Percentiles rank a stretch among this genome's conserved stretches.
Evolutionary conservation across 2,113 vertebrate species (phyloP).

Genomic region (Charadrius vociferus): DNA sequence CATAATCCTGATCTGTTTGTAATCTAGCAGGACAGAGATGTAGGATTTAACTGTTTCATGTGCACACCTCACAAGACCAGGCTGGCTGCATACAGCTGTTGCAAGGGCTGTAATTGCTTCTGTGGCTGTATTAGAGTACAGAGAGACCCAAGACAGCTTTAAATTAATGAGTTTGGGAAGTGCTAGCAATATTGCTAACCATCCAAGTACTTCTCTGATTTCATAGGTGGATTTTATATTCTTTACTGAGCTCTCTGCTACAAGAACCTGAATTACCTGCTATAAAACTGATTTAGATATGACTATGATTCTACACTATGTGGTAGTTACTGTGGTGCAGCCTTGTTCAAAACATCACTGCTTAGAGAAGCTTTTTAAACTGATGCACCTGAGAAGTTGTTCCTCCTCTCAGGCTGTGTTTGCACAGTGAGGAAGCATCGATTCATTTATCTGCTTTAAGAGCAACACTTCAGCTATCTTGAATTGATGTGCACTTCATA

Average conservation of each 20-base stretch:
- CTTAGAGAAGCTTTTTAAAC: neutral
- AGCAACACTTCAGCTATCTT: neutral
- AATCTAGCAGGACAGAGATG: neutral
- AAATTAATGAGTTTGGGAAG: neutral
- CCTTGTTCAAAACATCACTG: neutral
- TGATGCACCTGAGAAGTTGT: neutral
- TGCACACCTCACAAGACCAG: neutral
- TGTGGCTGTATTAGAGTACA: neutral
- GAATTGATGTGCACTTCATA: neutral
- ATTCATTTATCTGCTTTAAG: neutral
- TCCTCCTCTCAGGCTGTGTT: neutral
- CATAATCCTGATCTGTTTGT: neutral
- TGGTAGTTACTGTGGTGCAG: neutral
- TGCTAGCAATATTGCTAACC: neutral
- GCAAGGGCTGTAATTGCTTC: neutral
- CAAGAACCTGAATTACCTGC: neutral
- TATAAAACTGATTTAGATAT: neutral
- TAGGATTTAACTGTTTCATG: neutral
- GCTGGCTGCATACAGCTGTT: neutral
- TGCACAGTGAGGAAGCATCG: neutral
- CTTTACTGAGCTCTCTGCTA: neutral
- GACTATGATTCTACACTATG: neutral
- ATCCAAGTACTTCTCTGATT: neutral
- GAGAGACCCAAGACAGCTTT: neutral
- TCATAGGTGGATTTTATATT: neutral